A percentile compares a stretch with the other conserved stretches of the same genome.
These are phyloP conservation scores for Campoletis sonorensis DNA, from an alignment of 1,140 invertebrate species.

Conservation along the genomic window DNA sequence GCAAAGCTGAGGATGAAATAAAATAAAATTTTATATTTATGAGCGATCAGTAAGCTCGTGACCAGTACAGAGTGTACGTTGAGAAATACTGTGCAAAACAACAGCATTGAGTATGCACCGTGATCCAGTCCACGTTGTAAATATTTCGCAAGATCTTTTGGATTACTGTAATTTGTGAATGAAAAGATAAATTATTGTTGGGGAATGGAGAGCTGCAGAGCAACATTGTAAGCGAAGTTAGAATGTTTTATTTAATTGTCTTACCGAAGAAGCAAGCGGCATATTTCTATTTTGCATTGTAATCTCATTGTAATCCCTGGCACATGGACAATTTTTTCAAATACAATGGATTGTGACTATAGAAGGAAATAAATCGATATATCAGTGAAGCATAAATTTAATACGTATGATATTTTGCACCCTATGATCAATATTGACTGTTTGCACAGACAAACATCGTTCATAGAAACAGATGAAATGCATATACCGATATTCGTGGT, in stretches of 20 bases:
- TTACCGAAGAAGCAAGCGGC: background rate
- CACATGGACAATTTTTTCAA: background rate
- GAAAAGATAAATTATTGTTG: background rate
- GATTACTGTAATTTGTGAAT: conserved; percentile 33
- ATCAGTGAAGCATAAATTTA: conserved; percentile 57
- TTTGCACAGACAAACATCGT: conserved; percentile 48
- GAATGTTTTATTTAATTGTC: background rate
- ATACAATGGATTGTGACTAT: background rate
- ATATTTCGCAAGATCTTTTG: conserved; percentile 17
- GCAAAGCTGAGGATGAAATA: background rate
- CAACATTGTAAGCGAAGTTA: background rate
- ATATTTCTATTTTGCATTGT: background rate
- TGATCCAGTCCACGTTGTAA: background rate
- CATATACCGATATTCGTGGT: background rate
- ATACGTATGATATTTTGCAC: conserved; percentile 48
- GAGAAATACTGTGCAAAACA: background rate
- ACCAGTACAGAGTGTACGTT: background rate
- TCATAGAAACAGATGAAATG: background rate
- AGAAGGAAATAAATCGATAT: conserved; percentile 1
- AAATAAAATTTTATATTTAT: conserved; percentile 38
- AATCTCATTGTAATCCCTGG: background rate
- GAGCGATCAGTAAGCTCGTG: conserved; percentile 28
- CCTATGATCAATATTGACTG: conserved; percentile 50
- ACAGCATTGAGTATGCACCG: background rate
- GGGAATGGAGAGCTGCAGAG: background rate